These are phyloP conservation scores for Diarsia rubi DNA, from an alignment of 2,888 invertebrate species.

Conservation along the genomic window DNA sequence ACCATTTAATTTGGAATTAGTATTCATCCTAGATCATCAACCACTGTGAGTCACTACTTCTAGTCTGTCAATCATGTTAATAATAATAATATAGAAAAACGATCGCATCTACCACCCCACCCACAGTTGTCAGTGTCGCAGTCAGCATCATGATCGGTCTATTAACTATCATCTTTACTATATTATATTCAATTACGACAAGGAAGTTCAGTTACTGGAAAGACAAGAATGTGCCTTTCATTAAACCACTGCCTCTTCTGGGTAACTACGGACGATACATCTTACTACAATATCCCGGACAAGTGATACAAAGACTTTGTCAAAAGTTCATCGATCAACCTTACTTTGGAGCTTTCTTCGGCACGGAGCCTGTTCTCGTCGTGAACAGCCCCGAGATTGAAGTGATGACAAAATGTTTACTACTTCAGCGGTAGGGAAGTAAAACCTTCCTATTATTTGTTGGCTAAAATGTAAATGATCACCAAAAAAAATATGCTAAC, in stretches of 20 bases:
- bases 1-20: background rate
- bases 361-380: slow-evolving; percentile 76
- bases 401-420: slow-evolving; percentile 75
- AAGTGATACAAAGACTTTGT: slow-evolving; percentile 69
- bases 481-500: no score
- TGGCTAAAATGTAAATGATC: no score
- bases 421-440: slow-evolving; percentile 58
- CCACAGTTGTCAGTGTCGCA: background rate
- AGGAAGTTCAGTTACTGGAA: slow-evolving; percentile 70
- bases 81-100: slow-evolving; percentile 1
- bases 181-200: slow-evolving; percentile 1
- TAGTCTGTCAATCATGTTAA: background rate
- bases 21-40: no score
- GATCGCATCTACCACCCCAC: background rate
- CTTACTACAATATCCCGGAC: slow-evolving; percentile 62
- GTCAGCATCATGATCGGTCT: background rate
- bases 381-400: slow-evolving; percentile 74
- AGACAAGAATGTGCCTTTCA: slow-evolving; percentile 69
- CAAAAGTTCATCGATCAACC: slow-evolving; percentile 71
- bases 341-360: slow-evolving; percentile 76
- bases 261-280: slow-evolving; percentile 76
- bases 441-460: no score
- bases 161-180: background rate
- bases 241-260: slow-evolving; percentile 70
- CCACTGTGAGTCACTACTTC: background rate